Percentiles rank a stretch among this genome's conserved stretches.
Evolutionary conservation across 2,888 invertebrate species (phyloP).

Genomic region (Campoplex nolae): DNA sequence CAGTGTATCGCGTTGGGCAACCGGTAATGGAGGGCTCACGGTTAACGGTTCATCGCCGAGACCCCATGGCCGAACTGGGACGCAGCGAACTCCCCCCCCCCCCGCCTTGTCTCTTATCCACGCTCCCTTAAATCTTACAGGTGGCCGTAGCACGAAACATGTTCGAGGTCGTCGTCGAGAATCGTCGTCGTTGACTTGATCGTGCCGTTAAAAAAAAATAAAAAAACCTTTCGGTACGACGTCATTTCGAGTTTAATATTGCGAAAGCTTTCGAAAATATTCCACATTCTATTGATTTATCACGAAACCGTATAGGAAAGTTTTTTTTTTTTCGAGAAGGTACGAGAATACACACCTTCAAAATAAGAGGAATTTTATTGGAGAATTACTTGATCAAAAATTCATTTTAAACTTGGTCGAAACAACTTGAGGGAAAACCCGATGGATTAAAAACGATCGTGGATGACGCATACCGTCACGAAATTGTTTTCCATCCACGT

Average conservation of each 20-base stretch:
- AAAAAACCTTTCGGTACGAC: neutral
- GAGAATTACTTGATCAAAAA: too few species aligned
- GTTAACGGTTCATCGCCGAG: constrained; percentile 67
- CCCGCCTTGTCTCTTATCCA: constrained; percentile 38
- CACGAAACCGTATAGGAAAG: too few species aligned
- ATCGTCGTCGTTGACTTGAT: constrained; percentile 49
- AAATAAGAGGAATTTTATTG: too few species aligned
- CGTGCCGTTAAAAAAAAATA: neutral
- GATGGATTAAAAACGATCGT: too few species aligned
- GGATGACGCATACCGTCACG: too few species aligned
- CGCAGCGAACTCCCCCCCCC: constrained; percentile 33
- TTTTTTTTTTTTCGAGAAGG: too few species aligned
- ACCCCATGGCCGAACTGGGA: constrained; percentile 65
- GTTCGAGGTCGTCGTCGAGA: constrained; percentile 64
- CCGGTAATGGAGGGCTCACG: constrained; percentile 68
- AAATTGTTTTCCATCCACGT: too few species aligned
- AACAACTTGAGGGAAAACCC: too few species aligned
- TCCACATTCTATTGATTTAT: too few species aligned
- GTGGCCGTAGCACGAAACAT: constrained; percentile 58
- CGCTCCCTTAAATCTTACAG: constrained; percentile 69
- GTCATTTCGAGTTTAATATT: neutral
- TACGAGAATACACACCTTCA: too few species aligned
- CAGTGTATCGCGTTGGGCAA: constrained; percentile 64
- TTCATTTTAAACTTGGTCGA: too few species aligned
- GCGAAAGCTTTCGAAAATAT: neutral